A percentile compares a stretch with the other conserved stretches of the same genome.
Evolutionary conservation across 1,140 invertebrate species (phyloP).

Genomic region (Trichonephila inaurata): DNA sequence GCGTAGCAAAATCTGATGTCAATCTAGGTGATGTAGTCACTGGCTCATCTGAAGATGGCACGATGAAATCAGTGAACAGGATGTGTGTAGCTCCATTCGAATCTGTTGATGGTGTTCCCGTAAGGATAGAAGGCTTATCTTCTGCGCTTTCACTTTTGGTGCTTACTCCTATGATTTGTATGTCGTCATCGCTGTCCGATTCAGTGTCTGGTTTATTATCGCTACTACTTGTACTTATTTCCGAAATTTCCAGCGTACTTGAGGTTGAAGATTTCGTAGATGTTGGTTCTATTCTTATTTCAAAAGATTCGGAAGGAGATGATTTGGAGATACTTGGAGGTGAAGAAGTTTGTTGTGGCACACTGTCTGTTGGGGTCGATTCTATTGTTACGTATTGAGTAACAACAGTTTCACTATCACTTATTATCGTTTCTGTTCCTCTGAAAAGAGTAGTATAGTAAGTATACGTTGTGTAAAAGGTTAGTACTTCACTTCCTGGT

Average conservation of each 20-base stretch:
- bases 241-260: neutral
- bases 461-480: constrained; percentile 78
- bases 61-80: constrained; percentile 78
- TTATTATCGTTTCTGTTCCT: constrained; percentile 76
- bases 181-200: constrained; percentile 1
- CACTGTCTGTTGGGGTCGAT: constrained; percentile 57
- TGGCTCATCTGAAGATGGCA: constrained; percentile 20
- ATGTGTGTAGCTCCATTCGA: constrained; percentile 77
- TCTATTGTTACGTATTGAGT: constrained; percentile 77
- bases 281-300: constrained; percentile 64
- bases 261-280: neutral
- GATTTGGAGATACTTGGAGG: constrained; percentile 2
- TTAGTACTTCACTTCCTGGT: constrained; percentile 68
- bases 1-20: neutral
- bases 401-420: constrained; percentile 77
- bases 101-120: constrained; percentile 70
- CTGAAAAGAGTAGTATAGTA: constrained; percentile 78
- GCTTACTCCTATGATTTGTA: constrained; percentile 67
- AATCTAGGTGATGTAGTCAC: neutral
- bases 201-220: neutral
- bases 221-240: neutral
- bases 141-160: constrained; percentile 54
- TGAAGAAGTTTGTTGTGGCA: constrained; percentile 17
- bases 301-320: neutral
- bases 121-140: constrained; percentile 58